A percentile compares a stretch with the other conserved stretches of the same genome.
Conservation (phyloP, 2,113 vertebrate genomes). For the Aegithalos caudatus region DNA sequence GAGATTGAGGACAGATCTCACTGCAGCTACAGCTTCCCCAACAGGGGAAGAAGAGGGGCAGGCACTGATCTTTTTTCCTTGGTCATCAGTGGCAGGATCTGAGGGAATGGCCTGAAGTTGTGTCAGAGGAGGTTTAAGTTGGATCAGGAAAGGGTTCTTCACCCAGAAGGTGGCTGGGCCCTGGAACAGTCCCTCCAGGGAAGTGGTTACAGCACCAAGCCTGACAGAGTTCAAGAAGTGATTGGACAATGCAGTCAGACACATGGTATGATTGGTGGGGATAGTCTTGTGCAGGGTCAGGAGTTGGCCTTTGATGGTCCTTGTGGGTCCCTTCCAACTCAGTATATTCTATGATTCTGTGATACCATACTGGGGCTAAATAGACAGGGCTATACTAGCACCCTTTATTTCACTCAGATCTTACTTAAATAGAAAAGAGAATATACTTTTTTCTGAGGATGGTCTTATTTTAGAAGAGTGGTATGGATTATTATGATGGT, state of each 20-base stretch:
- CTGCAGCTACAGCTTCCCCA: fast-evolving
- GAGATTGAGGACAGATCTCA: neutral
- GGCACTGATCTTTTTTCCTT: neutral
- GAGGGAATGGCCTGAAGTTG: neutral
- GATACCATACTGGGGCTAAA: neutral
- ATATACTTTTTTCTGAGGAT: neutral
- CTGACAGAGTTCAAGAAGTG: neutral
- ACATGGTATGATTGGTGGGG: neutral
- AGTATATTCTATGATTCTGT: neutral
- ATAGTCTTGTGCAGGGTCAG: neutral
- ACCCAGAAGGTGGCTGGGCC: fast-evolving
- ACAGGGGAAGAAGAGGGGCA: neutral
- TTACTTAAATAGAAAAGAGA: neutral
- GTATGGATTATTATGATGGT: neutral
- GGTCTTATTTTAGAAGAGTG: neutral
- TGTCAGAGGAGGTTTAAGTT: neutral
- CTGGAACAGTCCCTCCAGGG: neutral
- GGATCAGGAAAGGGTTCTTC: neutral
- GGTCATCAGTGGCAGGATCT: fast-evolving
- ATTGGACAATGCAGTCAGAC: fast-evolving
- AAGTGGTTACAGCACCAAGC: neutral
- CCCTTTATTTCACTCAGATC: neutral
- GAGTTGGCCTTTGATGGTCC: neutral
- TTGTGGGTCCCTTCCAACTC: neutral
- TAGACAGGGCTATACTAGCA: neutral